Conservation (phyloP, 2,113 vertebrate genomes). For the Centropristis striata region DNA sequence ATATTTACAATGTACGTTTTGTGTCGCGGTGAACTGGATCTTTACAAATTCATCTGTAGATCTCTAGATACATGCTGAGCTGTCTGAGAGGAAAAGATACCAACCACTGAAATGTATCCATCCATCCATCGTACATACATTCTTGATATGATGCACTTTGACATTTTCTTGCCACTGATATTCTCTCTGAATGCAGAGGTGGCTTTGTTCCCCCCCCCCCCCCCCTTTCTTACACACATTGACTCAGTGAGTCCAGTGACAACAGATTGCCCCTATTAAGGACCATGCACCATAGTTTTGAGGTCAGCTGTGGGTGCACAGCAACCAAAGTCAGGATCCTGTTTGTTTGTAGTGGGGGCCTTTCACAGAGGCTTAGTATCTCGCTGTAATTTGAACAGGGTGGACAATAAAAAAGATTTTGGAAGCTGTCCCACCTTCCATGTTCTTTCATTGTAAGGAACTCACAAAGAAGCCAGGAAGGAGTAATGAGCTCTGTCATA, state of each 20-base stretch:
- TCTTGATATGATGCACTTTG: background rate
- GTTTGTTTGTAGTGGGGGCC: slow-evolving; percentile 8
- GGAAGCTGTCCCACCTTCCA: slow-evolving; percentile 21
- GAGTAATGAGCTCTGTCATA: slow-evolving; percentile 76
- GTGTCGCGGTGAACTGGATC: background rate
- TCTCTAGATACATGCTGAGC: background rate
- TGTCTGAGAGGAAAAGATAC: background rate
- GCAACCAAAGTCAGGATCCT: slow-evolving; percentile 17
- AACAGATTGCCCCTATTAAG: background rate
- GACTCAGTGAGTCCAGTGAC: background rate
- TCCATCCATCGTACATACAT: background rate
- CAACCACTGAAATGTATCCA: background rate
- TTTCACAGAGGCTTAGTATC: slow-evolving; percentile 21
- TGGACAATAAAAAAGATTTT: slow-evolving; percentile 48
- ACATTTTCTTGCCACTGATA: background rate
- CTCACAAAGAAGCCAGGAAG: slow-evolving; percentile 46
- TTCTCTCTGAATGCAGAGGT: background rate
- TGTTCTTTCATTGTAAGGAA: slow-evolving; percentile 22
- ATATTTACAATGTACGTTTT: too few relatives aligned
- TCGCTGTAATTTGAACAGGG: slow-evolving; percentile 38
- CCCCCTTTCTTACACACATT: background rate
- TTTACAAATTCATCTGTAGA: background rate
- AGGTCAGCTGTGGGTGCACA: slow-evolving; percentile 34
- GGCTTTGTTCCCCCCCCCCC: background rate
- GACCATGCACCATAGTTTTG: slow-evolving; percentile 19